Evolutionary conservation across 2,797 vertebrate genomes (phyloP).

Genomic region (Oreochromis mossambicus): DNA sequence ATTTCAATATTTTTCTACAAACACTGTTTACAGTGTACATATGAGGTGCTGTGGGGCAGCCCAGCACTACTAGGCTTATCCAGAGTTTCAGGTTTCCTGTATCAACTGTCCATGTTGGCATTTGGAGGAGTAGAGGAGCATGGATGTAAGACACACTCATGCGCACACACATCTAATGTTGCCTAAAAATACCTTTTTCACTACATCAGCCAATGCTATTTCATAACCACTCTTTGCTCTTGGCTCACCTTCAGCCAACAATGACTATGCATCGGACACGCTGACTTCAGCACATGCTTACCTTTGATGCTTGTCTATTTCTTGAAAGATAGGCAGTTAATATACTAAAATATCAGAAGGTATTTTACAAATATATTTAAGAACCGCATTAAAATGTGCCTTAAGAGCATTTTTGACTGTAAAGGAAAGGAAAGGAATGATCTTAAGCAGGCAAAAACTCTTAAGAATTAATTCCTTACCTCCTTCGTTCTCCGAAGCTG

Average conservation of each 20-base stretch:
- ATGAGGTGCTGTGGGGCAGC: not conserved
- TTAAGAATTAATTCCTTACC: conserved; percentile 26
- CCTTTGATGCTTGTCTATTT: not conserved
- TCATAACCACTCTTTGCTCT: not conserved
- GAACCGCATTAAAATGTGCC: not conserved
- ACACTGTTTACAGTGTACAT: not conserved
- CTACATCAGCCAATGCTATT: not conserved
- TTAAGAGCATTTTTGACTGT: not conserved
- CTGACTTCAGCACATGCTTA: not conserved
- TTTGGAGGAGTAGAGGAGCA: not conserved
- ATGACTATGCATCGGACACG: not conserved
- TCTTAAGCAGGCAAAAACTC: not conserved
- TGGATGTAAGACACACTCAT: not conserved
- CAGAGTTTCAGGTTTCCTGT: conserved; percentile 18
- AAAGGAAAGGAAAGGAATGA: not conserved
- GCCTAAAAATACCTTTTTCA: not conserved
- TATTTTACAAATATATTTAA: not conserved
- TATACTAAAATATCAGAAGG: not conserved
- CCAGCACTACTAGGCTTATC: conserved; percentile 8
- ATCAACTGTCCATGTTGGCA: not conserved
- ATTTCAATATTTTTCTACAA: not conserved
- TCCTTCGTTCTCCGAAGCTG: conserved; percentile 23
- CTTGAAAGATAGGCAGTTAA: not conserved
- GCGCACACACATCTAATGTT: not conserved
- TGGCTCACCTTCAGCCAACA: not conserved